A percentile compares a stretch with the other conserved stretches of the same genome.
Conservation (phyloP, 2,888 invertebrate species). For the Panorpa germanica region DNA sequence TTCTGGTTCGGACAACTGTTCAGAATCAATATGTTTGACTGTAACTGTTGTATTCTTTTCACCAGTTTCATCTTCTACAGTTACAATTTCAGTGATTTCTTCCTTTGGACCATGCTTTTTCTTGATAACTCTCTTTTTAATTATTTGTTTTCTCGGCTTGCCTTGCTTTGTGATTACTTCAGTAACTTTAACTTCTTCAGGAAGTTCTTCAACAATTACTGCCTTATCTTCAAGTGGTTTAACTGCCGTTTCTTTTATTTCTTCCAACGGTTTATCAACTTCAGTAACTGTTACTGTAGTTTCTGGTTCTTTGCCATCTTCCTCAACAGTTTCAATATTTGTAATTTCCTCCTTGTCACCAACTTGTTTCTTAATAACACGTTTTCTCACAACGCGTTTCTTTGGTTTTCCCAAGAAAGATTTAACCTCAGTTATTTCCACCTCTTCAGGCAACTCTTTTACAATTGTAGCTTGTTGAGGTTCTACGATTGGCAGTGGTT, state of each 20-base stretch:
- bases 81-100: slow-evolving; percentile 21
- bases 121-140: slow-evolving; percentile 20
- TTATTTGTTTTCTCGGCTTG: slow-evolving; percentile 19
- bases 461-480: slow-evolving; percentile 12
- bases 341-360: slow-evolving; percentile 19
- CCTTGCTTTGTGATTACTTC: slow-evolving; percentile 22
- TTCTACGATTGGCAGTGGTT: slow-evolving; percentile 14
- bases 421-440: slow-evolving; percentile 22
- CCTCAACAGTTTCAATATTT: slow-evolving; percentile 25
- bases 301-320: slow-evolving; percentile 24
- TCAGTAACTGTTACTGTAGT: slow-evolving; percentile 16
- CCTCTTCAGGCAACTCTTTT: slow-evolving; percentile 16
- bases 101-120: slow-evolving; percentile 16
- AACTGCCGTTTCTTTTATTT: slow-evolving; percentile 15
- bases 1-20: no score
- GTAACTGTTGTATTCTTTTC: slow-evolving; percentile 19
- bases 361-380: slow-evolving; percentile 18
- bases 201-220: slow-evolving; percentile 16
- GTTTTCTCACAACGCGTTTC: slow-evolving; percentile 18
- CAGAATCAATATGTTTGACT: slow-evolving; percentile 14
- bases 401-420: slow-evolving; percentile 18
- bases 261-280: slow-evolving; percentile 13
- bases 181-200: slow-evolving; percentile 22
- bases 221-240: no score
- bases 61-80: slow-evolving; percentile 19